Percentiles rank a stretch among this genome's conserved stretches.
phyloP scores from a whole-genome alignment of 2,113 vertebrate species.

The Calidris pugnax region DNA sequence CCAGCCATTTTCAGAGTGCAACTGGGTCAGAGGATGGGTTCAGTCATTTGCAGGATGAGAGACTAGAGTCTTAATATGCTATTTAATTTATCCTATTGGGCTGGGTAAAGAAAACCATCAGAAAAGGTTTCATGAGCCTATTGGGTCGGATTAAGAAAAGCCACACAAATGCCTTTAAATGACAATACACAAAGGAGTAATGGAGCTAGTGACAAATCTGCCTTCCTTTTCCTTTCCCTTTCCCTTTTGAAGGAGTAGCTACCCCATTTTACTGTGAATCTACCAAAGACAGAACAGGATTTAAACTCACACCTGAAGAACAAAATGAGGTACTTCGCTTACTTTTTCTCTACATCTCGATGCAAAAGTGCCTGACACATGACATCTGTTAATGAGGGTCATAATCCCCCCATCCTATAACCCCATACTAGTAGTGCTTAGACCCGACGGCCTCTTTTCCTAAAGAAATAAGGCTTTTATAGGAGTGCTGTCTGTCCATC shows the following conservation, averaged over 20 bases:
- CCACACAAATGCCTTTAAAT: background rate
- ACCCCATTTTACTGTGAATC: background rate
- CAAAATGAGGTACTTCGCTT: background rate
- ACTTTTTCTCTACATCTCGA: background rate
- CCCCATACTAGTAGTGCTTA: background rate
- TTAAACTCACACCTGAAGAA: background rate
- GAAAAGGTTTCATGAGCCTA: slow-evolving; percentile 2
- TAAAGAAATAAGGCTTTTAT: slow-evolving; percentile 46
- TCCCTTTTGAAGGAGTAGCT: background rate
- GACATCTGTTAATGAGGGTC: slow-evolving; percentile 8
- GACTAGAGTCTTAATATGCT: background rate
- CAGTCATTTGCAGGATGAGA: background rate
- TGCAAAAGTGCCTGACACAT: background rate
- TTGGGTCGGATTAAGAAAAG: slow-evolving; percentile 8
- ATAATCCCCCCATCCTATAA: background rate
- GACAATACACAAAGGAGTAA: background rate
- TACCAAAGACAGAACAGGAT: background rate
- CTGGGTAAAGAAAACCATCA: background rate
- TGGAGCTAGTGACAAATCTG: background rate
- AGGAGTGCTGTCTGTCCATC: slow-evolving; percentile 55
- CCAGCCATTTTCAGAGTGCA: background rate
- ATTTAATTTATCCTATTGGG: background rate
- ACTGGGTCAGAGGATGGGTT: background rate
- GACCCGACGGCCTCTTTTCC: background rate
- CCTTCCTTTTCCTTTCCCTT: background rate